A percentile compares a stretch with the other conserved stretches of the same genome.
Conservation (phyloP, 2,888 invertebrate species). For the Sinodicranocentrus sp. region DNA sequence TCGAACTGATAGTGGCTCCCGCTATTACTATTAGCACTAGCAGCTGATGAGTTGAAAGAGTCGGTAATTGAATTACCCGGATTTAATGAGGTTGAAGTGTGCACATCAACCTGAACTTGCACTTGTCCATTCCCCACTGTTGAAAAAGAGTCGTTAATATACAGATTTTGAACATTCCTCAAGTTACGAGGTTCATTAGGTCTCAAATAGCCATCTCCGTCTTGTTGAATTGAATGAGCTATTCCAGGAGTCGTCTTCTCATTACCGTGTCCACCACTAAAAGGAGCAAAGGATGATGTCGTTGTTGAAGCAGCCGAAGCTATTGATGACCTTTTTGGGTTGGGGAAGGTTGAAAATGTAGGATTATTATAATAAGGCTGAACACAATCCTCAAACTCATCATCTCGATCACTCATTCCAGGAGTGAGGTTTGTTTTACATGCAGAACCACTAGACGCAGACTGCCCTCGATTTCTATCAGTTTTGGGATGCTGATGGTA, state of each 20-base stretch:
- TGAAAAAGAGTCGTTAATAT: conserved; percentile 66
- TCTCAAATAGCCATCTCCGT: conserved; percentile 74
- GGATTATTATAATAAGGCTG: conserved; percentile 72
- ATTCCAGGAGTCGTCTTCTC: no score
- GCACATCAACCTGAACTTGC: conserved; percentile 74
- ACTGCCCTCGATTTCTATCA: neutral
- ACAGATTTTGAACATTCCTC: conserved; percentile 70
- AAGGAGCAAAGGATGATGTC: conserved; percentile 30
- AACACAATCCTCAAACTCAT: conserved; percentile 65
- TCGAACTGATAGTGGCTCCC: conserved; percentile 44
- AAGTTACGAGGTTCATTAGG: conserved; percentile 70
- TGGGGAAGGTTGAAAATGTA: conserved; percentile 74
- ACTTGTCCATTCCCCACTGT: conserved; percentile 50
- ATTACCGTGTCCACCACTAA: conserved; percentile 5
- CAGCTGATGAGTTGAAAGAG: conserved; percentile 48
- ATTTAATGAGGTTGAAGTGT: conserved; percentile 66
- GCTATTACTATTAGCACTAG: conserved; percentile 17
- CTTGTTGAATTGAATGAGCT: conserved; percentile 48
- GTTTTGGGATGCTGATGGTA: conserved; percentile 44
- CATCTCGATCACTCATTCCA: conserved; percentile 18
- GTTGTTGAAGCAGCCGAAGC: conserved; percentile 57
- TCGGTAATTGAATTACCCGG: conserved; percentile 23
- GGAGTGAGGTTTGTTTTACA: no score
- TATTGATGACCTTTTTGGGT: conserved; percentile 72
- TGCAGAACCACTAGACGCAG: no score